Evolutionary conservation across 2,113 vertebrate species (phyloP).

Genomic region (Sebastes schlegelii): DNA sequence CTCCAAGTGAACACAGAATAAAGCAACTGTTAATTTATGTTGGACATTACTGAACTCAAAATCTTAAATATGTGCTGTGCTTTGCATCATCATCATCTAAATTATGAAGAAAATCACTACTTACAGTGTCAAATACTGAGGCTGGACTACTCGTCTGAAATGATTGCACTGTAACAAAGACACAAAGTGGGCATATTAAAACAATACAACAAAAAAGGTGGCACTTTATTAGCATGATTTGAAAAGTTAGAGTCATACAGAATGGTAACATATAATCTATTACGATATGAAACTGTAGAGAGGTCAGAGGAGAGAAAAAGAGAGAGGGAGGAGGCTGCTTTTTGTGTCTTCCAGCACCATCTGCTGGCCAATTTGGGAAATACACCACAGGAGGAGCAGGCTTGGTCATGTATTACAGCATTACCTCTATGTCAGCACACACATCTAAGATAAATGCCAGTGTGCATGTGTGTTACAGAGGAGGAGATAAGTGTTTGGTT

Average conservation of each 20-base stretch:
- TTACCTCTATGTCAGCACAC: not conserved
- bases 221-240: not conserved
- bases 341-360: slow-evolving; percentile 24
- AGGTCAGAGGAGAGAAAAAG: not conserved
- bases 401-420: not conserved
- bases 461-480: not conserved
- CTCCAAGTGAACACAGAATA: not conserved
- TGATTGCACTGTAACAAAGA: slow-evolving; percentile 45
- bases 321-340: not conserved
- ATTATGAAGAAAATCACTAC: slow-evolving; percentile 4
- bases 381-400: not conserved
- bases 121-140: slow-evolving; percentile 42
- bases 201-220: not conserved
- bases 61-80: not conserved
- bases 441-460: not conserved
- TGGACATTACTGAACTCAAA: not conserved
- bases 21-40: not conserved
- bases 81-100: not conserved
- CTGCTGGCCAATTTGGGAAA: slow-evolving; percentile 47
- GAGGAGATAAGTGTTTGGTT: not conserved
- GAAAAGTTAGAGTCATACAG: not conserved
- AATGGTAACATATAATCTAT: not conserved
- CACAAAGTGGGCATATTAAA: not conserved
- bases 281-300: not conserved
- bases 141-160: not conserved